Conservation (phyloP, 1,140 invertebrate species). For the Ips typographus region DNA sequence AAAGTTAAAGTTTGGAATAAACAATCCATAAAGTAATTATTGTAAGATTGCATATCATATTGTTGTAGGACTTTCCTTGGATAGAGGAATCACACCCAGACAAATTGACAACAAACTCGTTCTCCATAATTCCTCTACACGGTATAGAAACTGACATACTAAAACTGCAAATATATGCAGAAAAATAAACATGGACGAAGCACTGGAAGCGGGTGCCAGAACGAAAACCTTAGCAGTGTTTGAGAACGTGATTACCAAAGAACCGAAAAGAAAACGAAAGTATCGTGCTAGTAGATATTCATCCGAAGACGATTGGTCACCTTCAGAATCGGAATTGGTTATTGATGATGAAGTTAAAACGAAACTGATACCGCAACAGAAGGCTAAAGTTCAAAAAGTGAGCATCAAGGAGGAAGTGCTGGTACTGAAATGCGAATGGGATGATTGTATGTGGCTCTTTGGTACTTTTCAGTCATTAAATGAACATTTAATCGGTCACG, state of each 20-base stretch:
- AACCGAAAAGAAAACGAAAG: constrained; percentile 33
- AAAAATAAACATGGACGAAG: constrained; percentile 37
- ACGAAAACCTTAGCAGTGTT: constrained; percentile 46
- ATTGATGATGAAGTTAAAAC: constrained; percentile 37
- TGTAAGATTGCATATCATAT: constrained; percentile 17
- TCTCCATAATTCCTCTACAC: constrained; percentile 43
- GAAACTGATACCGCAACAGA: background rate
- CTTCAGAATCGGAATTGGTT: constrained; percentile 40
- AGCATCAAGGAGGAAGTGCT: background rate
- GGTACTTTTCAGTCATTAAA: constrained; percentile 30
- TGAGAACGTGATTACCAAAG: constrained; percentile 42
- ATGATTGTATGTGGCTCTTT: constrained; percentile 30
- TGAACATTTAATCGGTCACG: constrained; percentile 45
- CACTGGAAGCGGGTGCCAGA: constrained; percentile 27
- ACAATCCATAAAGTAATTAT: background rate
- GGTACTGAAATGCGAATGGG: constrained; percentile 42
- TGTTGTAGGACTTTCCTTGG: constrained; percentile 44
- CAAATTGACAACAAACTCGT: background rate
- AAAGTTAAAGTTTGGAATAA: too few relatives aligned
- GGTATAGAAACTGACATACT: constrained; percentile 37
- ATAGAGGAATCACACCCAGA: constrained; percentile 21
- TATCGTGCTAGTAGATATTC: constrained; percentile 25
- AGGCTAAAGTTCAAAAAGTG: constrained; percentile 11
- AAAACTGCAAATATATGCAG: constrained; percentile 42
- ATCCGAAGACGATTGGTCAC: constrained; percentile 34